These are phyloP conservation scores for Vulpes lagopus DNA, from an alignment of 2,113 vertebrate genomes.

Conservation along the genomic window DNA sequence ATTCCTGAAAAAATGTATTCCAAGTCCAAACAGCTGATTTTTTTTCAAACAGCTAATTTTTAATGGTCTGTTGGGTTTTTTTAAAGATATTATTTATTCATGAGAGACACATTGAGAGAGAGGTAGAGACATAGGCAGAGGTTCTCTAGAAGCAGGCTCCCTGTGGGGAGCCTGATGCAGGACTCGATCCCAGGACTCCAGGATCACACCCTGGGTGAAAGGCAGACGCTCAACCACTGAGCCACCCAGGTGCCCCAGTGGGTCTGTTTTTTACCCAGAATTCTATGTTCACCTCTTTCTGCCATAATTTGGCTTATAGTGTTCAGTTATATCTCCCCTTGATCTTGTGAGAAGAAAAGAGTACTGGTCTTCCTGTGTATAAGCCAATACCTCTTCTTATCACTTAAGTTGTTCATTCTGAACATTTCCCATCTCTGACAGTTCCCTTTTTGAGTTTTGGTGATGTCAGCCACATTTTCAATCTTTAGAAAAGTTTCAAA, in stretches of 20 bases:
- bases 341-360: neutral
- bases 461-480: neutral
- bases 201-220: no score
- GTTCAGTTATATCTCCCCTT: neutral
- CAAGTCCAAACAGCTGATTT: neutral
- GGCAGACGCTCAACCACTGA: no score
- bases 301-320: neutral
- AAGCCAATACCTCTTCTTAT: neutral
- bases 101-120: no score
- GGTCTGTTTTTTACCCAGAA: neutral
- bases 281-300: neutral
- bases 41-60: neutral
- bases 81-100: no score
- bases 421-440: neutral
- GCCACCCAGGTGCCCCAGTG: no score
- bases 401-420: neutral
- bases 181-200: no score
- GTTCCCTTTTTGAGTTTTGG: neutral
- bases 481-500: neutral
- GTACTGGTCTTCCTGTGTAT: neutral
- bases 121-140: no score
- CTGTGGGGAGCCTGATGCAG: no score
- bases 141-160: no score
- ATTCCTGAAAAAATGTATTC: slow-evolving; percentile 25
- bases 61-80: neutral